Percentiles rank a stretch among this genome's conserved stretches.
phyloP scores from a whole-genome alignment of 2,888 invertebrate genomes.

The Spodoptera picta region DNA sequence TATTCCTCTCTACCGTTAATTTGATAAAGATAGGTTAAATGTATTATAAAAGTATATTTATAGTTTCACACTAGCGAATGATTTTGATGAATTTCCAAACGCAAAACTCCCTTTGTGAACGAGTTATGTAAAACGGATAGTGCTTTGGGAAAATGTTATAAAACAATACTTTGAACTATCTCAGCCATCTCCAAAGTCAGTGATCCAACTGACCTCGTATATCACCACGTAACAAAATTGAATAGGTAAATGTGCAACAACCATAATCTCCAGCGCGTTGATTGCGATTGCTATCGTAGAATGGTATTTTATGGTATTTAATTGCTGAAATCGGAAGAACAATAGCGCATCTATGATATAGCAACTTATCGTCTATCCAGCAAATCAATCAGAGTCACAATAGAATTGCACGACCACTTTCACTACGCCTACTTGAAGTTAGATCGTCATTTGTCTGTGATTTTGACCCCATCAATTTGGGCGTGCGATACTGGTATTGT shows the following conservation, averaged over 20 bases:
- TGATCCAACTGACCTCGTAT: too few species aligned
- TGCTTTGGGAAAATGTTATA: too few species aligned
- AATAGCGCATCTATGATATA: conserved; percentile 72
- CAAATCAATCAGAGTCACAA: conserved; percentile 79
- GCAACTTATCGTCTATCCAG: conserved; percentile 72
- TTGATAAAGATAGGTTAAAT: too few species aligned
- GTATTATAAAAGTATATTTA: too few species aligned
- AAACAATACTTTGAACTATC: too few species aligned
- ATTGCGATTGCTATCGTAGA: conserved; percentile 33
- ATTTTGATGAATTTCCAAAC: too few species aligned
- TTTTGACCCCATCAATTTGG: conserved; percentile 73
- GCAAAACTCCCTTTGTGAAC: too few species aligned
- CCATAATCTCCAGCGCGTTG: conserved; percentile 18
- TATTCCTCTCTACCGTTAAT: too few species aligned
- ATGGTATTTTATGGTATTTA: conserved; percentile 66
- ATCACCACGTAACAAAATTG: background rate
- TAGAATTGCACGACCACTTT: conserved; percentile 77
- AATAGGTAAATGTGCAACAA: conserved; percentile 4
- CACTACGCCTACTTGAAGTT: conserved; percentile 66
- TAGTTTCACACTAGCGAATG: too few species aligned
- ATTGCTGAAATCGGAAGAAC: conserved; percentile 73
- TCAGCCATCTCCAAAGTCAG: too few species aligned
- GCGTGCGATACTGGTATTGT: conserved; percentile 62
- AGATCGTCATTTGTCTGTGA: conserved; percentile 72
- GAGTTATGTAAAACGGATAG: too few species aligned